Conservation (phyloP, 2,797 vertebrate species). For the Oceanodroma leucorhoa region DNA sequence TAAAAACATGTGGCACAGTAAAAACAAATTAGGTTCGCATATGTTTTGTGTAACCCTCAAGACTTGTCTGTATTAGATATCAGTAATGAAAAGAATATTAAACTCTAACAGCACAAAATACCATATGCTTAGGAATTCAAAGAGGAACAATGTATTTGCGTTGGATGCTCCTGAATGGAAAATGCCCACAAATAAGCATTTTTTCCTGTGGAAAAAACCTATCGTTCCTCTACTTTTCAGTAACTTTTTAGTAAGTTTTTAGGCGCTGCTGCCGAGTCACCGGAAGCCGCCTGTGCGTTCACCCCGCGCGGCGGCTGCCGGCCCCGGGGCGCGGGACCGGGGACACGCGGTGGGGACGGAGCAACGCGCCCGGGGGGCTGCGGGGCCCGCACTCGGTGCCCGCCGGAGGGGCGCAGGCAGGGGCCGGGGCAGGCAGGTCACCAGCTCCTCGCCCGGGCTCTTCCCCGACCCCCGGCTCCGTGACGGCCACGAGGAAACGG, state of each 20-base stretch:
- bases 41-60: slow-evolving; percentile 65
- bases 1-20: slow-evolving; percentile 63
- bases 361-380: fast-evolving
- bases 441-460: background rate
- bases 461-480: fast-evolving
- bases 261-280: background rate
- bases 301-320: fast-evolving
- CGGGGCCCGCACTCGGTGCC: fast-evolving
- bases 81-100: slow-evolving; percentile 65
- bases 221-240: background rate
- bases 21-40: slow-evolving; percentile 66
- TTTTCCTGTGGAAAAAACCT: background rate
- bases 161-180: slow-evolving; percentile 53
- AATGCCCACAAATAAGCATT: slow-evolving; percentile 16
- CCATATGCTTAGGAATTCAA: slow-evolving; percentile 39
- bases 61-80: slow-evolving; percentile 62
- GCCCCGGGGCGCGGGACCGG: fast-evolving
- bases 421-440: fast-evolving
- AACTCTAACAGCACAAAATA: slow-evolving; percentile 37
- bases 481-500: fast-evolving
- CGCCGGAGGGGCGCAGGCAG: background rate
- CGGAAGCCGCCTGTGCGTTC: background rate
- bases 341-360: background rate
- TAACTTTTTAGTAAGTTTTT: background rate
- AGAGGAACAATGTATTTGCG: slow-evolving; percentile 27